phyloP scores from a whole-genome alignment of 2,113 vertebrate genomes.

The Romanogobio albipinnatus region DNA sequence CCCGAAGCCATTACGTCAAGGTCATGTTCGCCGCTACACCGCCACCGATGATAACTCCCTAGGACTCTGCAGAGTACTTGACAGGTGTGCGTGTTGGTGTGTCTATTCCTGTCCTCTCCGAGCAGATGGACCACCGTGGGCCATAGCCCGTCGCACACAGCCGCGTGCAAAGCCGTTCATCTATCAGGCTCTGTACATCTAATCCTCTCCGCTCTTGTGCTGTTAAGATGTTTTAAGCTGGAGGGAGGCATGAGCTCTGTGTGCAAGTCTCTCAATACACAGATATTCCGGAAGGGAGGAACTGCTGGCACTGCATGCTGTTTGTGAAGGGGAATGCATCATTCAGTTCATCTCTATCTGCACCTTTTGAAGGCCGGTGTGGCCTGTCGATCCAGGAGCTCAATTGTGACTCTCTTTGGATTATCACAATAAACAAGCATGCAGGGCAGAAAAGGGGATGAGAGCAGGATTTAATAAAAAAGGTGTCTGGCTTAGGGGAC shows the following conservation, averaged over 20 bases:
- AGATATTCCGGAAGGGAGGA: conserved; percentile 18
- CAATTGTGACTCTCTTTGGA: conserved; percentile 30
- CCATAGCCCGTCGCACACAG: conserved; percentile 22
- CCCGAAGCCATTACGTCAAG: conserved; percentile 49
- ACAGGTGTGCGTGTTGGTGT: conserved; percentile 44
- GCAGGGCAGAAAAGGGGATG: not conserved
- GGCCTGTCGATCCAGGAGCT: not conserved
- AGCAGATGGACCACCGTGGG: conserved; percentile 46
- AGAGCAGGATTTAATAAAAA: conserved; percentile 12
- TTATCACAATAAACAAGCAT: conserved; percentile 27
- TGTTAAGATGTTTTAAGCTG: conserved; percentile 48
- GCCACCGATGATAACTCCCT: conserved; percentile 34
- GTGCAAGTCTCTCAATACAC: conserved; percentile 35
- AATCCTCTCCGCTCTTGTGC: conserved; percentile 48
- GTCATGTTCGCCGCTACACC: conserved; percentile 40
- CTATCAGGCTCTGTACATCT: conserved; percentile 35
- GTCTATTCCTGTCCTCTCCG: conserved; percentile 27
- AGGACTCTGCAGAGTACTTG: conserved; percentile 28
- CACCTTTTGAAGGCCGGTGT: conserved; percentile 3
- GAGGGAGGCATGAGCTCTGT: conserved; percentile 30
- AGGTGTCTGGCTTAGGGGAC: conserved; percentile 7
- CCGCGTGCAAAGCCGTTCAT: not conserved
- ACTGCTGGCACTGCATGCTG: conserved; percentile 10
- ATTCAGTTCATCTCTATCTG: conserved; percentile 35
- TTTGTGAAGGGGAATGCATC: conserved; percentile 9